Evolutionary conservation across 2,797 vertebrate species (phyloP), one percentile per base, ranked within the genome.

Genomic region (Takifugu ocellatus): DNA sequence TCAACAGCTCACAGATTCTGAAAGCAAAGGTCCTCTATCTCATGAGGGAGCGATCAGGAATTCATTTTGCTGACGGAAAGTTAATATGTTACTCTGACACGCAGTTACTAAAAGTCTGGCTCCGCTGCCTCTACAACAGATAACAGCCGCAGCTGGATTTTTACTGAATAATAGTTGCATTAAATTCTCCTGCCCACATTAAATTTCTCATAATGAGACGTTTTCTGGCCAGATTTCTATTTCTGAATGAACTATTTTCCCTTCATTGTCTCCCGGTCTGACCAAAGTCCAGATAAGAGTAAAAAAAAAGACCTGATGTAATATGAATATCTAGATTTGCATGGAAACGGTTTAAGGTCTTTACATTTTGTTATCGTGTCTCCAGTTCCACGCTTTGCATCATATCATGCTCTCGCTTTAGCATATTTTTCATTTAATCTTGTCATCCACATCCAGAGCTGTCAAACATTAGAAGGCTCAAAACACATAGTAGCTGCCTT

Each of bases 361-460:
- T 29, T 56, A 26, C 21, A 10, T 6, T 15, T 17, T 16, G 25
- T 68, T 77, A 82, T 81, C 68, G 3, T 48, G 57, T 58, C 59
- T 64, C 49, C 15, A 4, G 25, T 10, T 8, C 27, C 56, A 43
- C 15, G 31, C 25, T 84, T 82, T 77, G 77, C 77, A 83, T 82
- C 7, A 39, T 39, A 39, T 39, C 36, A 14, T 12, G 14, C 12
- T 4, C 36, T 39, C 36, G 3, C 11, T 39, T 39, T 39, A 39
- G 3, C 4, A 14, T 39, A 16, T 36, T 59, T 71, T 66, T 16
- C 51, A 6, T 63, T 61, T 72, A 76, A 81, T 80, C 64, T 59
- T 17, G 1, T 7, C 1, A 5, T 7, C 2, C 14, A 51, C 59
- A 71, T 72, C 21, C 47, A 17, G 56, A n/a, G 8, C 57, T 62